Evolutionary conservation across 2,113 vertebrate genomes (phyloP), one percentile per base, ranked within the genome.

Genomic region (Lampris megalopsis): DNA sequence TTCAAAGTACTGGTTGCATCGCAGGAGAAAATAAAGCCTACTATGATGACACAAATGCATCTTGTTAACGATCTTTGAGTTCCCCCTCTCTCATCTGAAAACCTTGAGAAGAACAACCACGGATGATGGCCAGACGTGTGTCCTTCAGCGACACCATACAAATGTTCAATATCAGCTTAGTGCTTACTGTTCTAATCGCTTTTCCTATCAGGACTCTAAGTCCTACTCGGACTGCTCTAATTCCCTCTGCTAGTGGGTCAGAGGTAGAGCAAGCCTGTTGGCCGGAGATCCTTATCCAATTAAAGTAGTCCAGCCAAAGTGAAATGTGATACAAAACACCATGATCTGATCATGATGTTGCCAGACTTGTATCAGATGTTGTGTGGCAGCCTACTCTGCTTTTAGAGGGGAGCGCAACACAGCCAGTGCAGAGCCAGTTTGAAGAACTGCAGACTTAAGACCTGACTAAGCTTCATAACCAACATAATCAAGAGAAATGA

Each of bases 221-320:
- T 80, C 69, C 77, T 73, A 65, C 50, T 70, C 64, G 42, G 69
- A 86, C 75, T 40, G 6, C 56, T 76, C 70, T 84, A 82, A 78
- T 79, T 82, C 84, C 79, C 84, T 60, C 47, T 56, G 71, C 79
- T 71, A 62, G 56, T 76, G 66, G 86, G 83, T 84, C 84, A 80
- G 75, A 83, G 71, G 79, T 70, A 61, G 45, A 75, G 47, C 78
- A 83, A 86, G 85, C 77, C 71, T 79, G 62, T 71, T 77, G 75
- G 78, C 84, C 81, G 75, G 13, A 82, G 59, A 68, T 73, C 83
- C 83, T 88, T 79, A 92, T 88, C 80, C 87, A 88, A 91, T 90
- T 89, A 92, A 86, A 86, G 69, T 10, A 6, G 79, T 62, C 73
- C 79, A 80, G 81, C 76, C 63, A 80, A 80, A 88, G 90, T 82